Evolutionary conservation across 2,113 vertebrate genomes (phyloP).

Genomic region (Mustelus asterias): DNA sequence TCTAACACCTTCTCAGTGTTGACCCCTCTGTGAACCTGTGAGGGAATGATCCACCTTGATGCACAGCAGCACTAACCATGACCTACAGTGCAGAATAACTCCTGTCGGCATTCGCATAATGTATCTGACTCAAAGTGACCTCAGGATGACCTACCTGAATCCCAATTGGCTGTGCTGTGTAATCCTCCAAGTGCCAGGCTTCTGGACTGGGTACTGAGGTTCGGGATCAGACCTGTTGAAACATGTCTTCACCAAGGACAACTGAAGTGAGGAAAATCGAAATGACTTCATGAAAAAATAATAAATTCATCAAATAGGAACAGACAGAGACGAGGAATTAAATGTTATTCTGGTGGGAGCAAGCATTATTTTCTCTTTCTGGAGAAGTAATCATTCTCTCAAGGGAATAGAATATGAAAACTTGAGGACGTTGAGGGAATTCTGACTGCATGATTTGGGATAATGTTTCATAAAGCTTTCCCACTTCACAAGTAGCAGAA

Average conservation of each 20-base stretch:
- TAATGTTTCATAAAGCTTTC: background rate
- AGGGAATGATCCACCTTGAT: background rate
- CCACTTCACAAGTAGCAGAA: background rate
- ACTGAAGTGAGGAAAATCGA: background rate
- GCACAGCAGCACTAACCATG: background rate
- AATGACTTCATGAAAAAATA: background rate
- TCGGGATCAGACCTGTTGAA: background rate
- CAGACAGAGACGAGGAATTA: background rate
- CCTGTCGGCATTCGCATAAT: background rate
- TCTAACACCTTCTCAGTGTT: background rate
- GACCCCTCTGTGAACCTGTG: background rate
- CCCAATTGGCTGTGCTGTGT: background rate
- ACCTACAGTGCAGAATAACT: background rate
- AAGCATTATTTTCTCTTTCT: background rate
- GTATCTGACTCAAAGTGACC: background rate
- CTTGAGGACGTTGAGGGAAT: background rate
- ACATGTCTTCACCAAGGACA: background rate
- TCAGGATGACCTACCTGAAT: background rate
- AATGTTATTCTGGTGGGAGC: background rate
- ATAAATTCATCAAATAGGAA: background rate
- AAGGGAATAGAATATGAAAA: background rate
- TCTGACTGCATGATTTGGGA: background rate
- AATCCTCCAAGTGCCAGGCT: background rate
- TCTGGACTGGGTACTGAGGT: background rate
- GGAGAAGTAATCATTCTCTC: background rate